These are phyloP conservation scores for Condylura cristata DNA, from an alignment of 2,113 vertebrate genomes.

Conservation along the genomic window DNA sequence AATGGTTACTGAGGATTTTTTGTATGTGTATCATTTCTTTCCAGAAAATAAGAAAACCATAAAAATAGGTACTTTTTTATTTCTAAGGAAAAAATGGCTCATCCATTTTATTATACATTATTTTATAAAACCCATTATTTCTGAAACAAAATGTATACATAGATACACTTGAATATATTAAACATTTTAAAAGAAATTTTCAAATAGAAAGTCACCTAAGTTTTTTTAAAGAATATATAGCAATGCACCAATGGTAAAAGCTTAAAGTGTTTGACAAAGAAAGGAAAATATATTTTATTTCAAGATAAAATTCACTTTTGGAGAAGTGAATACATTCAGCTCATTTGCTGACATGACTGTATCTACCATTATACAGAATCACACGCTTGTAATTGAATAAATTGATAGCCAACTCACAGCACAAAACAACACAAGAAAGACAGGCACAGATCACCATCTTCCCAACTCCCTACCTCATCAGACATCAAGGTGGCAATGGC, in stretches of 20 bases:
- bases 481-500: constrained; percentile 99
- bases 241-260: background rate
- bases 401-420: background rate
- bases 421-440: background rate
- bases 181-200: constrained; percentile 1
- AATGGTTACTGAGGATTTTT: background rate
- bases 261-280: background rate
- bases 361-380: background rate
- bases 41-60: background rate
- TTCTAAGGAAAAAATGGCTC: background rate
- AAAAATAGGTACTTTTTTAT: background rate
- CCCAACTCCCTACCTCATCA: constrained; percentile 90
- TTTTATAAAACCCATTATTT: constrained; percentile 44
- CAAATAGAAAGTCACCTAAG: background rate
- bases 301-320: background rate
- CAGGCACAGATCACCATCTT: background rate
- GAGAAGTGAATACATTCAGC: background rate
- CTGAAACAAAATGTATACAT: constrained; percentile 3
- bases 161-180: background rate
- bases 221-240: constrained; percentile 30
- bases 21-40: background rate
- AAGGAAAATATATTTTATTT: background rate
- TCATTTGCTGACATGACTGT: background rate
- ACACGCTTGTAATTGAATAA: background rate
- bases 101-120: background rate